Evolutionary conservation across 2,888 invertebrate genomes (phyloP).

Genomic region (Diarsia mendica): DNA sequence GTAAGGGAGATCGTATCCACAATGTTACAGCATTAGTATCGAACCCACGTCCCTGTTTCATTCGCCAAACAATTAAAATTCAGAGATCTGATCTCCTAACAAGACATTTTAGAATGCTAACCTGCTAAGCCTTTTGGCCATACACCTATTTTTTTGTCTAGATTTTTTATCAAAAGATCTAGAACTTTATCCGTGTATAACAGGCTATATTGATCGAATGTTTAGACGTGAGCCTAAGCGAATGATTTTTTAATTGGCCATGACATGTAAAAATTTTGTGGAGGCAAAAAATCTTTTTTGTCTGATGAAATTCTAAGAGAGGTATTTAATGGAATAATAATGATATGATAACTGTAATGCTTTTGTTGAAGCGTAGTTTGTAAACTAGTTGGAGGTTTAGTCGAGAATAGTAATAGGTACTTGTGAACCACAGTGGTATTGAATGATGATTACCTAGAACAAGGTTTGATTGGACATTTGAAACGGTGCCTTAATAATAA

Average conservation of each 20-base stretch:
- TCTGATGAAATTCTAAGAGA: constrained; percentile 11
- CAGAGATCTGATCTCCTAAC: constrained; percentile 37
- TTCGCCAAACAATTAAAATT: constrained; percentile 55
- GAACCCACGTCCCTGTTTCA: constrained; percentile 24
- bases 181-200: constrained; percentile 42
- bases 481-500: background rate
- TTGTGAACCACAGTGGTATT: background rate
- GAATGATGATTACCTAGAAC: background rate
- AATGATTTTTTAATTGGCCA: constrained; percentile 61
- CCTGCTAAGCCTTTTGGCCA: constrained; percentile 46
- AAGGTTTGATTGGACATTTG: background rate
- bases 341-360: constrained; percentile 38
- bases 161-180: constrained; percentile 50
- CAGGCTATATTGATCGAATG: constrained; percentile 54
- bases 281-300: constrained; percentile 46
- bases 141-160: constrained; percentile 48
- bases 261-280: constrained; percentile 54
- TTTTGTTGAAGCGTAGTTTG: constrained; percentile 22
- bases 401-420: constrained; percentile 3
- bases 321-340: constrained; percentile 43
- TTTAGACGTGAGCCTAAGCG: constrained; percentile 53
- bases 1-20: constrained; percentile 1
- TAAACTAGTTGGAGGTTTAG: background rate
- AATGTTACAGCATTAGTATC: background rate
- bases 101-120: constrained; percentile 31